phyloP scores from a whole-genome alignment of 2,888 invertebrate genomes.

The Noctua janthe region DNA sequence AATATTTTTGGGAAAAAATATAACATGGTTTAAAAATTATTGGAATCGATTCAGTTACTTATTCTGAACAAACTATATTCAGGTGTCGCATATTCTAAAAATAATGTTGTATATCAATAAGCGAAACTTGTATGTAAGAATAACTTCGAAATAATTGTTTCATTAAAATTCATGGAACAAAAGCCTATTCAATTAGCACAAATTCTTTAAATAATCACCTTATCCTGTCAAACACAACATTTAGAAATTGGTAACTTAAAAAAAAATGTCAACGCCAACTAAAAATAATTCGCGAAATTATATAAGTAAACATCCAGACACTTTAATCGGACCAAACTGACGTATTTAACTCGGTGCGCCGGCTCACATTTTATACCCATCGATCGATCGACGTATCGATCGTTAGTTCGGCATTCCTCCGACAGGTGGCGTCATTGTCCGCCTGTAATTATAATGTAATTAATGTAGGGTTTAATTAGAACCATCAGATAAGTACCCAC shows the following conservation, averaged over 20 bases:
- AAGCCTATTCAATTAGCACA: constrained; percentile 16
- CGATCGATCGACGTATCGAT: constrained; percentile 69
- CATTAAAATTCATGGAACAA: background rate
- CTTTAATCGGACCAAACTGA: constrained; percentile 57
- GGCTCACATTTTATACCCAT: constrained; percentile 63
- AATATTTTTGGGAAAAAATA: no score
- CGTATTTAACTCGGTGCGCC: constrained; percentile 60
- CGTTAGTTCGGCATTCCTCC: constrained; percentile 82
- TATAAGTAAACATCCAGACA: constrained; percentile 54
- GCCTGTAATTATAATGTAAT: constrained; percentile 87
- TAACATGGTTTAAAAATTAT: no score
- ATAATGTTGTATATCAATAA: no score
- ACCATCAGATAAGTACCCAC: constrained; percentile 81
- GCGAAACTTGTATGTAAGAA: background rate
- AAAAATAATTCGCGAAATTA: constrained; percentile 43
- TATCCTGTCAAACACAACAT: background rate
- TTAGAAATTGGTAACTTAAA: background rate
- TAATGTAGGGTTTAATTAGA: constrained; percentile 86
- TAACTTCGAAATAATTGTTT: background rate
- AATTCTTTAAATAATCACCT: constrained; percentile 11
- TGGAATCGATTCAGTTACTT: no score
- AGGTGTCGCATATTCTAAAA: no score
- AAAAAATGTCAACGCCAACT: constrained; percentile 34
- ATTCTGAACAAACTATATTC: no score
- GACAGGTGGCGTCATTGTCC: constrained; percentile 87